A percentile compares a stretch with the other conserved stretches of the same genome.
phyloP scores from a whole-genome alignment of 2,113 vertebrate genomes.

The Leptobrachium leishanense region DNA sequence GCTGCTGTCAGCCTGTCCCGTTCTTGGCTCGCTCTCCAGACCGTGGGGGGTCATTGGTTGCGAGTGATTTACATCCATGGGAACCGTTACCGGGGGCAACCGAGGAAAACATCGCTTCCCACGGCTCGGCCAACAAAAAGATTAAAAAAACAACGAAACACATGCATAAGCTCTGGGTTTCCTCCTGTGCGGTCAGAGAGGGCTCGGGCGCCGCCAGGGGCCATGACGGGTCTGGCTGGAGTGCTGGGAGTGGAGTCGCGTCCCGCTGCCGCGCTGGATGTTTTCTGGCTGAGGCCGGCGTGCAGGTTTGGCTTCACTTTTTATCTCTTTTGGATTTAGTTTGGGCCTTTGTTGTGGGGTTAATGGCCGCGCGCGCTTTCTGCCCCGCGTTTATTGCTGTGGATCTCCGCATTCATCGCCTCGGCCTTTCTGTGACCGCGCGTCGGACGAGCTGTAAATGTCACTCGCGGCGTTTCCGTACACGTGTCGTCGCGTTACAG shows the following conservation, averaged over 20 bases:
- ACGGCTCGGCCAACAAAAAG: neutral
- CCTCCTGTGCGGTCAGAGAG: neutral
- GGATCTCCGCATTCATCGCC: too few relatives aligned
- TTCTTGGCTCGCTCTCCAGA: neutral
- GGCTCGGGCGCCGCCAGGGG: neutral
- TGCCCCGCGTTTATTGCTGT: too few relatives aligned
- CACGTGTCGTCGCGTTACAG: too few relatives aligned
- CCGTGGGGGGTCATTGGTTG: constrained; percentile 36
- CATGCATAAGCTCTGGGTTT: neutral
- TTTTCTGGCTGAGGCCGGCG: neutral
- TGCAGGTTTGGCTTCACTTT: too few relatives aligned
- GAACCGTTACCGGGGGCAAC: constrained; percentile 61
- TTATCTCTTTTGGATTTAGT: too few relatives aligned
- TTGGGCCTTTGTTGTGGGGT: too few relatives aligned
- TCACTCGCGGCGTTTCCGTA: too few relatives aligned
- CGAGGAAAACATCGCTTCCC: constrained; percentile 52
- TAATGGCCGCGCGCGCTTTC: too few relatives aligned
- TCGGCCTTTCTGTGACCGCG: too few relatives aligned
- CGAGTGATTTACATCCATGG: constrained; percentile 64
- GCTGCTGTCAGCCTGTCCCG: neutral
- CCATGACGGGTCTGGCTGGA: neutral
- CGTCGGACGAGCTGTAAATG: too few relatives aligned
- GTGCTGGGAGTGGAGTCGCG: neutral
- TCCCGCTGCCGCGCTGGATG: neutral
- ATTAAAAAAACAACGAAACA: neutral